phyloP scores from a whole-genome alignment of 1,140 invertebrate genomes.

The Melitaea cinxia region DNA sequence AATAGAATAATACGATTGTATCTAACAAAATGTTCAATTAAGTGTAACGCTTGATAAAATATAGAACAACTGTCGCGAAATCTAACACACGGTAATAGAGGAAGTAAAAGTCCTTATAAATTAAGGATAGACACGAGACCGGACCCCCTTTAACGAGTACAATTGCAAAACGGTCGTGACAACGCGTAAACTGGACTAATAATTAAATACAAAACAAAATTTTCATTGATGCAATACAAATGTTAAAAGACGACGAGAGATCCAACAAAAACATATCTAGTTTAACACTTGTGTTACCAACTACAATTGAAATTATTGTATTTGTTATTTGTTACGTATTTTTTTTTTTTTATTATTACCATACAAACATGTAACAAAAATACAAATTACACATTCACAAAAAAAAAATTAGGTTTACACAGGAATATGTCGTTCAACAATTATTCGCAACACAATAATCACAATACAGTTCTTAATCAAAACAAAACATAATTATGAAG shows the following conservation, averaged over 20 bases:
- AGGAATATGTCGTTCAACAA: too few species aligned
- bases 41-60: conserved; percentile 47
- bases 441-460: too few species aligned
- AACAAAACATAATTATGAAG: too few species aligned
- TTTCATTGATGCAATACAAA: conserved; percentile 50
- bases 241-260: background rate
- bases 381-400: too few species aligned
- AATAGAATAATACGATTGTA: conserved; percentile 52
- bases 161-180: conserved; percentile 61
- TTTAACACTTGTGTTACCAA: background rate
- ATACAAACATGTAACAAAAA: too few species aligned
- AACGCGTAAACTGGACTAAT: conserved; percentile 40
- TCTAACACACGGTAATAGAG: conserved; percentile 44
- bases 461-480: too few species aligned
- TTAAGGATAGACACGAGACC: conserved; percentile 55
- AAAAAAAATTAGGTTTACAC: too few species aligned
- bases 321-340: background rate
- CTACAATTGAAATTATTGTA: too few species aligned
- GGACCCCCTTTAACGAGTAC: conserved; percentile 38
- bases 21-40: conserved; percentile 63
- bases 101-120: conserved; percentile 70
- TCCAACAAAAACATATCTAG: background rate
- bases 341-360: too few species aligned
- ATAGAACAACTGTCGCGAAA: conserved; percentile 45
- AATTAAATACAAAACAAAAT: conserved; percentile 41